phyloP scores from a whole-genome alignment of 2,888 invertebrate genomes.

The Aleiodes testaceus region DNA sequence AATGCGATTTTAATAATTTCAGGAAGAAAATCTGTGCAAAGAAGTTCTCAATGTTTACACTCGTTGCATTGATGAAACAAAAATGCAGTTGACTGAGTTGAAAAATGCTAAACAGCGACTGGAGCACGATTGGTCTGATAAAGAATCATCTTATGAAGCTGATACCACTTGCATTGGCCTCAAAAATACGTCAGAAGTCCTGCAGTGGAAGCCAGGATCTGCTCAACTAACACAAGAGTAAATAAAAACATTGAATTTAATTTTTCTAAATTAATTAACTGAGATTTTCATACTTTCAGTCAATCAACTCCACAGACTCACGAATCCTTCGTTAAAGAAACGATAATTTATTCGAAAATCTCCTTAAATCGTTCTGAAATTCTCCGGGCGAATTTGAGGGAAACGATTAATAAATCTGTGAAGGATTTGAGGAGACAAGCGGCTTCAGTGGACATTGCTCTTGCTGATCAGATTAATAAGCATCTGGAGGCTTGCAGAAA shows the following conservation, averaged over 20 bases:
- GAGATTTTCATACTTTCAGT: constrained; percentile 59
- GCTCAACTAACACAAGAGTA: constrained; percentile 75
- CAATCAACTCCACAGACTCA: constrained; percentile 75
- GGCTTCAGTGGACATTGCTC: constrained; percentile 74
- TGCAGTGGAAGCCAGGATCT: constrained; percentile 75
- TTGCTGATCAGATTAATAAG: constrained; percentile 71
- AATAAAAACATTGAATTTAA: constrained; percentile 51
- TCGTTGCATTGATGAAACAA: constrained; percentile 61
- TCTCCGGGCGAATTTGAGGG: constrained; percentile 68
- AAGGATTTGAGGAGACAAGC: constrained; percentile 75
- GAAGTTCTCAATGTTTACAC: constrained; percentile 61
- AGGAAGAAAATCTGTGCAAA: constrained; percentile 63
- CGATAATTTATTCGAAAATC: constrained; percentile 73
- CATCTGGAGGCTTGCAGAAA: constrained; percentile 45
- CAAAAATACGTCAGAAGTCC: constrained; percentile 70
- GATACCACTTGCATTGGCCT: constrained; percentile 73
- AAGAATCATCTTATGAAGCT: constrained; percentile 74
- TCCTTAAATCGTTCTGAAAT: constrained; percentile 73
- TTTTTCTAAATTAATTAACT: neutral
- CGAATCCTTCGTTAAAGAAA: constrained; percentile 74
- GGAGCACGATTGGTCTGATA: constrained; percentile 77
- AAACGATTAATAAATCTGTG: constrained; percentile 73
- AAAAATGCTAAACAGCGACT: constrained; percentile 74
- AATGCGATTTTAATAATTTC: constrained; percentile 15
- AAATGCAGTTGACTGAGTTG: constrained; percentile 70